Percentiles rank a stretch among this genome's conserved stretches.
Evolutionary conservation across 2,113 vertebrate genomes (phyloP).

Genomic region (Pitta sordida): DNA sequence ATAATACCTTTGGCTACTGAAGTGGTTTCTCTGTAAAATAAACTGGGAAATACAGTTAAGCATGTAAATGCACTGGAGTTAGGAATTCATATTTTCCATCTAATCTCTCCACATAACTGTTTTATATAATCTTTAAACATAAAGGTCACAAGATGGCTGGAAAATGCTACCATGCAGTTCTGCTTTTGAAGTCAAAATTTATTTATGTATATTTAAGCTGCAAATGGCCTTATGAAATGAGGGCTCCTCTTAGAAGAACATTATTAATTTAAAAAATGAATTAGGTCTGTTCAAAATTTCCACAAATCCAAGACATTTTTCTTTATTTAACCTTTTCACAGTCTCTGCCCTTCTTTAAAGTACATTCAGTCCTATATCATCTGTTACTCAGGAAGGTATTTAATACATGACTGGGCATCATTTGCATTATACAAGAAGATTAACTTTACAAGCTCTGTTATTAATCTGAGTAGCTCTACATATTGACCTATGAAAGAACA

Average conservation of each 20-base stretch:
- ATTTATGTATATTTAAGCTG: slow-evolving; percentile 48
- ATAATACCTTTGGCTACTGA: slow-evolving; percentile 47
- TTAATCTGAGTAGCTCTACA: slow-evolving; percentile 81
- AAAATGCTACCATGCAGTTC: slow-evolving; percentile 9
- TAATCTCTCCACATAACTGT: slow-evolving; percentile 21
- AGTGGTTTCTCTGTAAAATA: slow-evolving; percentile 35
- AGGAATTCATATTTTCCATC: not conserved
- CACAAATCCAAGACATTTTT: slow-evolving; percentile 54
- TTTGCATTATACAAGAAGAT: slow-evolving; percentile 76
- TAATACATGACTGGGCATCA: slow-evolving; percentile 74
- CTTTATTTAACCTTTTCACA: slow-evolving; percentile 66
- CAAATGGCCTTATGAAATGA: slow-evolving; percentile 33
- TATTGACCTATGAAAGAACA: slow-evolving; percentile 82
- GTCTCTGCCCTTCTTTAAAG: slow-evolving; percentile 62
- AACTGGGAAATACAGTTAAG: not conserved
- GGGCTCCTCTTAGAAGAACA: not conserved
- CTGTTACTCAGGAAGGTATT: slow-evolving; percentile 61
- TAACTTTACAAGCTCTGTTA: slow-evolving; percentile 80
- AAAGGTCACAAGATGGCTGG: not conserved
- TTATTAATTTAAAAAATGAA: slow-evolving; percentile 57
- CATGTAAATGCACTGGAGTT: slow-evolving; percentile 4
- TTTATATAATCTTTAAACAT: slow-evolving; percentile 43
- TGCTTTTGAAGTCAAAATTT: slow-evolving; percentile 44
- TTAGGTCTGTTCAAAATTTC: slow-evolving; percentile 45
- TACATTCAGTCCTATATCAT: slow-evolving; percentile 52